Conservation (phyloP, 1,140 invertebrate genomes). For the Platorchestia sp. region DNA sequence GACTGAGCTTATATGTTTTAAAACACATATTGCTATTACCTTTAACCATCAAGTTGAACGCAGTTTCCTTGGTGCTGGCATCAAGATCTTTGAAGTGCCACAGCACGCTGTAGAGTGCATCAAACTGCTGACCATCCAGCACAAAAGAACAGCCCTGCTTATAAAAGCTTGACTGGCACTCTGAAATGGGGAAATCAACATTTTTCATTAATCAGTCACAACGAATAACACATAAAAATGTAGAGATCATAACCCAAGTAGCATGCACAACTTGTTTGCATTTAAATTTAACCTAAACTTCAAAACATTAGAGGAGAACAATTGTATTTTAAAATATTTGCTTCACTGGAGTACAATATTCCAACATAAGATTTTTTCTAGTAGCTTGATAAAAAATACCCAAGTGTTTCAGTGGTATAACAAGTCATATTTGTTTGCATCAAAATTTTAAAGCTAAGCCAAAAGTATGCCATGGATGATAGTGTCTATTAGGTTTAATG, state of each 20-base stretch:
- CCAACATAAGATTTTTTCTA: neutral
- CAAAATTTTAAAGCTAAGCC: no score
- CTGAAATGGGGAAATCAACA: neutral
- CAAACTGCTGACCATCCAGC: slow-evolving; percentile 14
- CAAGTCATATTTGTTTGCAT: no score
- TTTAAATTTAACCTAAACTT: neutral
- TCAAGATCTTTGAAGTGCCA: slow-evolving; percentile 44
- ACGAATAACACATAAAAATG: neutral
- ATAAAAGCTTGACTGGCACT: slow-evolving; percentile 16
- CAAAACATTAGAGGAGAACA: neutral
- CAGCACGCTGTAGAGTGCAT: slow-evolving; percentile 51
- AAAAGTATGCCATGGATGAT: no score
- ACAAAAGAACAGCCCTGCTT: slow-evolving; percentile 48
- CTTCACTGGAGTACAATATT: neutral
- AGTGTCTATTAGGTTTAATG: no score
- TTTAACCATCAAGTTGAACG: slow-evolving; percentile 62
- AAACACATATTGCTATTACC: slow-evolving; percentile 33
- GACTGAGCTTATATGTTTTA: no score
- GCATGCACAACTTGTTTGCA: neutral
- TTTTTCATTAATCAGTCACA: neutral
- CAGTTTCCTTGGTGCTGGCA: slow-evolving; percentile 28
- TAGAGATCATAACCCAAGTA: neutral
- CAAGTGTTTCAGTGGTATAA: no score
- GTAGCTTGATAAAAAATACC: no score
- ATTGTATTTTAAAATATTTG: neutral